Evolutionary conservation across 2,888 invertebrate genomes (phyloP), one percentile per base, ranked within the genome.

Genomic region (Volucella inanis): DNA sequence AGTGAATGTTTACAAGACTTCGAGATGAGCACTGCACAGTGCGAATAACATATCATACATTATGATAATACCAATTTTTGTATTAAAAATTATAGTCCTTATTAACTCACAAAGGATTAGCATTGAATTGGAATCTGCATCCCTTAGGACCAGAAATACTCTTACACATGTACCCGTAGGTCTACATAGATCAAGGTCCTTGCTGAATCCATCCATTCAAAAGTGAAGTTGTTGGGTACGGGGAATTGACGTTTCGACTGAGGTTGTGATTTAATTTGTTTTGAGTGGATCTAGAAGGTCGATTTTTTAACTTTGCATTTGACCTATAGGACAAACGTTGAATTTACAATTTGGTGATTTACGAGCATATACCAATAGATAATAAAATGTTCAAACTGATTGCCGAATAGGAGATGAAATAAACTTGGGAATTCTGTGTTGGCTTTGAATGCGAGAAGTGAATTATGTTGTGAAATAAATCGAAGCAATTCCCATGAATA

Each of bases 101-200:
- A 31, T 62, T 72, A 57, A 45, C 39, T 43, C 43, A 41, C 52
- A 62, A 72, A 72, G 72, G 52, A 52, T 72, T 62, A 52, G 18
- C 52, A 31, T 62, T 45, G 43, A 45, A 52, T 52, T 43, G 41
- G 61, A 72, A 52, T 72, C 10, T 22, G 43, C 22, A 18, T 49
- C 50, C 49, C 50, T 50, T 10, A 50, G 18, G 39, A 43, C 6
- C 39, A 22, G 38, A 14, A 39, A 50, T 15, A 49, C 38, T n/a
- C 22, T 10, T 72, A 52, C 14, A 15, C 12, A 14, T 12, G 49
- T 38, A 47, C 57, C 12, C 39, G 39, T 57, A 38, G n/a, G 4
- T 52, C 52, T 31, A 15, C 12, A 43, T 72, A 62, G 62, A 72
- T 41, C 14, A 31, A 62, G 14, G 52, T 45, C 43, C 8, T 38